Evolutionary conservation across 2,888 invertebrate genomes (phyloP), one percentile per base, ranked within the genome.

Genomic region (Callosobruchus maculatus): DNA sequence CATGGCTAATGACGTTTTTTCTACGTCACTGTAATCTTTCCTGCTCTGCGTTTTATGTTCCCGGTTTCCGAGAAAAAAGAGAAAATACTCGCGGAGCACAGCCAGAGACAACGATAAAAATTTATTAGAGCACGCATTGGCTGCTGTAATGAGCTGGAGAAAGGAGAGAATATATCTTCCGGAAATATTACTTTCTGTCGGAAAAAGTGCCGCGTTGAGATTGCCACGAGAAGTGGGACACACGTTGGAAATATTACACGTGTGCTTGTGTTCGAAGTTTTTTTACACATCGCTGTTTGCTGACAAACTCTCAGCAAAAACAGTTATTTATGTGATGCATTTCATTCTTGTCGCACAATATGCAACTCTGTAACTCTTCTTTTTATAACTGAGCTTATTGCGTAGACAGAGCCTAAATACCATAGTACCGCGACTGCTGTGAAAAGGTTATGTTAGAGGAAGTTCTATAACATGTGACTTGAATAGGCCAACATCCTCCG

Each of bases 71-170:
- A 22, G 21, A 49, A 70, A 74, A 70, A 70, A 72, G 70, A 70
- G 49, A 69, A 22, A 68, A 72, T 70, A 26, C 68, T 49, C 26
- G 22, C 22, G 21, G 67, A 70, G 72, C 70, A 70, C 68, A 70
- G 74, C 68, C 70, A 72, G 68, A 70, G 72, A 71, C 72, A 72
- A 22, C 68, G 70, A 74, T 72, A 71, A 70, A 75, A 74, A 77
- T 75, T 74, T 76, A 78, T 78, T 78, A 77, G 76, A 78, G 76
- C 77, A 76, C 77, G 77, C 78, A 78, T 75, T 73, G 76, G 76
- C 78, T 77, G 49, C 49, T 49, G 49, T 49, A 49, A 49, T 49
- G 49, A 49, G 49, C 49, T 49, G 49, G 49, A 49, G 49, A 49
- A 49, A 49, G 49, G 18, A 49, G 49, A 13, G 49, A 49, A 49